Evolutionary conservation across 2,113 vertebrate species (phyloP), one percentile per base, ranked within the genome.

Genomic region (Psilopogon haemacephalus): DNA sequence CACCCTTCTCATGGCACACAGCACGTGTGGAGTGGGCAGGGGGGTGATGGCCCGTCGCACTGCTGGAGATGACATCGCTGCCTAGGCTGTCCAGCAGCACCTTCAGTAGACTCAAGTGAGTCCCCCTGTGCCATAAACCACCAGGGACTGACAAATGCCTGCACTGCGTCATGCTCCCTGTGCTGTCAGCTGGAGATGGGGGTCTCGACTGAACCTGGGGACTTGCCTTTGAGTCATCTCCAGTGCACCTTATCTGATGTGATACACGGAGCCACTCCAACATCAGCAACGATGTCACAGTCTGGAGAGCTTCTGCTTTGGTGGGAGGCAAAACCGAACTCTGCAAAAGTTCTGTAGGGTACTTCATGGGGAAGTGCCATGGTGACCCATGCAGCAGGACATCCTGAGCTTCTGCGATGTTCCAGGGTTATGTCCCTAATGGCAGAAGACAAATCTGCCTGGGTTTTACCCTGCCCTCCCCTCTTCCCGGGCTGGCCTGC

Each of bases 21-120:
- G 50, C n/a, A n/a, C 0, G 0, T 3, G 1, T 32, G 42, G 58
- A 30, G 40, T 3, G 7, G 38, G 23, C 28, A 65, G 59, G 18
- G 60, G n/a, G 3, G 9, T 0, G 1, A 44, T n/a, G 35, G 9
- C 27, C 44, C 1, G 0, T 1, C 3, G 20, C 27, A 27, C 67
- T 62, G 26, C 75, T 6, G 3, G 62, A 75, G 15, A 8, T 24
- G 20, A 20, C 14, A 11, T 6, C 12, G 6, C 67, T 54, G 38
- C 37, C 40, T 2, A 4, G 28, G 1, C 33, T 73, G 12, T 35
- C 17, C 7, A 11, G 6, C 2, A 3, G 52, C 42, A 18, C 17
- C 35, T 37, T 23, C 15, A 20, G 23, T 15, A 79, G 44, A 72
- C 6, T 7, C 32, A 75, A 59, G 33, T 17, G 7, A 28, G 5